phyloP scores from a whole-genome alignment of 2,888 invertebrate genomes.

The Horisme vitalbata region DNA sequence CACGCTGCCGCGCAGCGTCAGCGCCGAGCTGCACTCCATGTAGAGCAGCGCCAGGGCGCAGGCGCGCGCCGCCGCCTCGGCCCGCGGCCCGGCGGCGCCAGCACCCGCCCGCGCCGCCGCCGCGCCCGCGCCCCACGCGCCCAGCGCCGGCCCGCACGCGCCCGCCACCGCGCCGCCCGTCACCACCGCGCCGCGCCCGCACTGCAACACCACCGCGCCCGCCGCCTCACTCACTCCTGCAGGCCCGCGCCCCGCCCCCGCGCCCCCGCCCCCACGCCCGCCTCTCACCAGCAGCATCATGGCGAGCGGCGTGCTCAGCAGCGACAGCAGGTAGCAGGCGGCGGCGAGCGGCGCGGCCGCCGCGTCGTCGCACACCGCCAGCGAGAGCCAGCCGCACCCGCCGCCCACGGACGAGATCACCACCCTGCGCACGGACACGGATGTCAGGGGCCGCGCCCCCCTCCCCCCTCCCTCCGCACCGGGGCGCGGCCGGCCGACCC shows the following conservation, averaged over 20 bases:
- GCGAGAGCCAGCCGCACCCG: constrained; percentile 64
- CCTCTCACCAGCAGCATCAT: constrained; percentile 50
- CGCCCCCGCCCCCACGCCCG: not conserved
- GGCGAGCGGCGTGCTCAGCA: constrained; percentile 51
- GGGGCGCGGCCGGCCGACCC: constrained; percentile 1
- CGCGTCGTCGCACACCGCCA: constrained; percentile 45
- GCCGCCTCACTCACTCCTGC: too few relatives aligned
- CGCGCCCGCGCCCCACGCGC: constrained; percentile 57
- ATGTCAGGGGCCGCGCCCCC: too few relatives aligned
- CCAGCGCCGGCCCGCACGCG: constrained; percentile 38
- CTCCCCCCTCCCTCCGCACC: not conserved
- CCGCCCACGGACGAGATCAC: constrained; percentile 56
- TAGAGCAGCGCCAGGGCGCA: constrained; percentile 58
- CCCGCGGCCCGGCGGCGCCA: constrained; percentile 29
- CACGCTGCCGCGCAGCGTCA: constrained; percentile 53
- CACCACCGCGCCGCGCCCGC: constrained; percentile 52
- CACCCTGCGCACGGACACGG: constrained; percentile 40
- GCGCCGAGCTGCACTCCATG: constrained; percentile 56
- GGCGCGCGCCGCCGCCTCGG: constrained; percentile 24
- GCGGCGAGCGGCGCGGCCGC: constrained; percentile 39
- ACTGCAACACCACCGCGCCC: constrained; percentile 41
- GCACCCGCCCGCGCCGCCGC: constrained; percentile 44
- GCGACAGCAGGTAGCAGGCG: constrained; percentile 42
- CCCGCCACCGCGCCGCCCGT: constrained; percentile 40
- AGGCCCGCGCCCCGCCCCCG: not conserved